Base-by-base conservation (phyloP, 2,888 invertebrate genomes). In the Nymphalis c-album region DNA sequence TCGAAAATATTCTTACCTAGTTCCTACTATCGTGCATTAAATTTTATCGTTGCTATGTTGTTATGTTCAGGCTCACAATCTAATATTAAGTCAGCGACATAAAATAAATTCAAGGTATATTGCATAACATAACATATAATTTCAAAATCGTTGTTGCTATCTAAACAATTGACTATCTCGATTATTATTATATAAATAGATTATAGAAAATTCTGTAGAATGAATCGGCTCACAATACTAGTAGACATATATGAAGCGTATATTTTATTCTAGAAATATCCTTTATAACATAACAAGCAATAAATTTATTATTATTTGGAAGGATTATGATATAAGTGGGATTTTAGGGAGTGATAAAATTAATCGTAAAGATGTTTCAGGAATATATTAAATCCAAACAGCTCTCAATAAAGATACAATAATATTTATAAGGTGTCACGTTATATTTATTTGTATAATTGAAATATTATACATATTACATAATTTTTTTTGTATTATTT, bases 21-120 rank as follows among this genome's bases (percentile, higher is more conserved):
- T 83, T 83, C 82, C 84, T 84, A 84, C 80, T 79, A 77, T 81
- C 71, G 74, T 81, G 77, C 76, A 76, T 74, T 67, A 60, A 66
- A 64, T 69, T 31, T 31, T 69, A 31, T 55, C 26, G 53, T 55
- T 31, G 53, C 7, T 55, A 55, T 17, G 57, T 67, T 55, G 17
- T 67, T 55, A 59, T 50, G 50, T 59, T 59, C 13, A 8, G 22
- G 48, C 51, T 18, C 10, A 55, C 53, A 17, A 53, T 10, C 7
- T 26, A 18, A 18, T 50, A 20, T 50, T 50, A 18, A 31, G 8
- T 16, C 17, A 55, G 26, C 16, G 0, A n/a, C 40, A 45, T 20
- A 20, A 13, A 16, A 16, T 45, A 7, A 45, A 20, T 22, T 10
- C 1, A 40, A 61, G 35, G 18, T n/a, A 47, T 31, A 10, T 26